Evolutionary conservation across 2,113 vertebrate genomes (phyloP), one percentile per base, ranked within the genome.

Genomic region (Sardina pilchardus): DNA sequence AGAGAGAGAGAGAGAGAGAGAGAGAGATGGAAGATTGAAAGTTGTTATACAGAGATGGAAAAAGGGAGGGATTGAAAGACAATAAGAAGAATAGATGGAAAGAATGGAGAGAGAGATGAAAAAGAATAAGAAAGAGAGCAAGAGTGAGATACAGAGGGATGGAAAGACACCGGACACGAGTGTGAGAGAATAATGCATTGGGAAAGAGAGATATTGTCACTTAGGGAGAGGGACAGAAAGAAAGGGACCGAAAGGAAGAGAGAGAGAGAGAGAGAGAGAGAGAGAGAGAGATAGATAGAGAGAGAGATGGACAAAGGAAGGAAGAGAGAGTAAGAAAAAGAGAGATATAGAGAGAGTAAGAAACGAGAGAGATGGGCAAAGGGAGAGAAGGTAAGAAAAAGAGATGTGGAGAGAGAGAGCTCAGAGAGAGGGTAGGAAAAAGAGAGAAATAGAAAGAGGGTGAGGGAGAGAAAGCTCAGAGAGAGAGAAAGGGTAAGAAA

Each of bases 1-100:
- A 44, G 2, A 53, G 36, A 53, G 9, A 86, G 87, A 87, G 89
- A 83, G 75, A 21, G 83, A 83, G 45, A n/a, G 86, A 84, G 81
- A 44, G 84, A 30, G 14, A 42, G 30, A 47, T 7, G 53, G 9
- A 24, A 10, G 0, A 9, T n/a, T n/a, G 50, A 19, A 47, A 24
- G 19, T n/a, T n/a, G n/a, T n/a, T n/a, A 56, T 0, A 56, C 0
- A 47, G 45, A 47, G 44, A 45, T 45, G 44, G 10, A 45, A 45
- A 45, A 45, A 82, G 50, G 39, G 3, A 67, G 36, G 43, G 10
- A 30, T 24, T 81, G 17, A 67, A 30, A 21, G 45, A 53, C 14
- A 53, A 53, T 21, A 12, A 21, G 19, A 16, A 53, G 50, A 21
- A 4, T 12, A 17, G 50, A 12, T 53, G 3, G 3, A 19, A 21